Percentiles rank a stretch among this genome's conserved stretches.
Evolutionary conservation across 2,797 vertebrate genomes (phyloP).

Genomic region (Gymnoscopelus braueri): DNA sequence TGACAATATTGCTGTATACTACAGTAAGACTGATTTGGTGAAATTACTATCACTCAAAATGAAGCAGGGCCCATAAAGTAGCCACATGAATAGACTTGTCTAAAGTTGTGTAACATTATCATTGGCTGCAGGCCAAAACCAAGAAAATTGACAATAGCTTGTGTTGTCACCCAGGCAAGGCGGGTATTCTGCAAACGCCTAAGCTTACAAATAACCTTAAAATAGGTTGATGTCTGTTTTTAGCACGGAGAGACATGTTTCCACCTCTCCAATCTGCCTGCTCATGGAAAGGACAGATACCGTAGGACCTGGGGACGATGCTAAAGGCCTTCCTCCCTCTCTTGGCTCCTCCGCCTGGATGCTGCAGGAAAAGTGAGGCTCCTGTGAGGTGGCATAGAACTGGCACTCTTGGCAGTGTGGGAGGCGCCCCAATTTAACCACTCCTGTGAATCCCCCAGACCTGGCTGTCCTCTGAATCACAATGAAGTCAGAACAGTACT

Average conservation of each 20-base stretch:
- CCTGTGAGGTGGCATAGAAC: constrained; percentile 74
- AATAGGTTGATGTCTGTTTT: constrained; percentile 80
- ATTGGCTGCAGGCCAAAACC: constrained; percentile 59
- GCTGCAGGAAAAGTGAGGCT: constrained; percentile 70
- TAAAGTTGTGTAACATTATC: constrained; percentile 61
- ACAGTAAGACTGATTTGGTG: constrained; percentile 12
- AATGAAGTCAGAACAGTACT: constrained; percentile 41
- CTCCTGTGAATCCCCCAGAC: constrained; percentile 66
- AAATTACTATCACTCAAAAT: constrained; percentile 59
- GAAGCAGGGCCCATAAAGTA: constrained; percentile 59
- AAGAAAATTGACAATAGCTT: constrained; percentile 66
- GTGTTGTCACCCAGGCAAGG: constrained; percentile 56
- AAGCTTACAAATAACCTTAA: constrained; percentile 79
- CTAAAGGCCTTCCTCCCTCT: constrained; percentile 75
- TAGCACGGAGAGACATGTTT: constrained; percentile 70
- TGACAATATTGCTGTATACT: constrained; percentile 36
- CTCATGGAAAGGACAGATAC: constrained; percentile 86
- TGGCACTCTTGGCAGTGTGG: constrained; percentile 75
- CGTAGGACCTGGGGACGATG: constrained; percentile 77
- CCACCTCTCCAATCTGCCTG: constrained; percentile 80
- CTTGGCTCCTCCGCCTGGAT: constrained; percentile 66
- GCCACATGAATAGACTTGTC: constrained; percentile 64
- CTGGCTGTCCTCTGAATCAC: constrained; percentile 57
- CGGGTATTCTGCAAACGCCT: constrained; percentile 63
- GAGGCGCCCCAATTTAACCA: constrained; percentile 74